Percentiles rank a stretch among this genome's conserved stretches.
Evolutionary conservation across 2,888 invertebrate genomes (phyloP).

Genomic region (Chalcosyrphus nemorum): DNA sequence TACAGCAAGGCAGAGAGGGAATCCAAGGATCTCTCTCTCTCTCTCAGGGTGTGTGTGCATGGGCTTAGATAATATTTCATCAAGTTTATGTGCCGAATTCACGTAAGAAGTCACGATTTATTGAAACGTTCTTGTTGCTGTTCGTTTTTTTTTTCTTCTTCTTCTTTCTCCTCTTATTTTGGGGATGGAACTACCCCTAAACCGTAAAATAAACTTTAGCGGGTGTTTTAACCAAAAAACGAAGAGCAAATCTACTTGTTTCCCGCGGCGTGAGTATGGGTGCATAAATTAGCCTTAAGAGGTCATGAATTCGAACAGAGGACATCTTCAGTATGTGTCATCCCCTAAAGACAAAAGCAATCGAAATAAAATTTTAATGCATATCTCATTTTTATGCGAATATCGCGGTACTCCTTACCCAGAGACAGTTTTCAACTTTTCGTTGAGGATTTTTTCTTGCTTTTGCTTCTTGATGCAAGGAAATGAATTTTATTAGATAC

Average conservation of each 20-base stretch:
- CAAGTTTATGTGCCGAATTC: constrained; percentile 69
- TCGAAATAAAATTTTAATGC: constrained; percentile 56
- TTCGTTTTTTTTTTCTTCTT: not conserved
- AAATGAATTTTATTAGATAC: constrained; percentile 63
- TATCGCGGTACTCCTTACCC: constrained; percentile 36
- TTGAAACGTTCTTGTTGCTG: constrained; percentile 41
- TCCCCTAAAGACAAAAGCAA: constrained; percentile 32
- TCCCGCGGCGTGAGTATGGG: not conserved
- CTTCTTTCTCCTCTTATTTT: not conserved
- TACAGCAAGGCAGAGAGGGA: not conserved
- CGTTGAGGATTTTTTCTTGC: constrained; percentile 22
- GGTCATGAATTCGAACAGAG: constrained; percentile 37
- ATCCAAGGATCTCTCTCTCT: not conserved
- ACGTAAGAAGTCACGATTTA: constrained; percentile 69
- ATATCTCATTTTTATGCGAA: constrained; percentile 48
- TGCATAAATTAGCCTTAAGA: constrained; percentile 55
- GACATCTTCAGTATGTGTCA: not conserved
- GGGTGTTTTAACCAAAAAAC: constrained; percentile 5
- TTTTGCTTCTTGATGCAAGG: constrained; percentile 50
- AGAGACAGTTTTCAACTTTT: constrained; percentile 40
- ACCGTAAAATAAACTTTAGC: constrained; percentile 13
- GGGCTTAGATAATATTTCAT: constrained; percentile 66
- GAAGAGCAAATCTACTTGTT: constrained; percentile 4
- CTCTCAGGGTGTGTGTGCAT: constrained; percentile 49
- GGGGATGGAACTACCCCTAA: constrained; percentile 30